Conservation (phyloP, 2,797 vertebrate genomes). For the Phaenicophaeus curvirostris region DNA sequence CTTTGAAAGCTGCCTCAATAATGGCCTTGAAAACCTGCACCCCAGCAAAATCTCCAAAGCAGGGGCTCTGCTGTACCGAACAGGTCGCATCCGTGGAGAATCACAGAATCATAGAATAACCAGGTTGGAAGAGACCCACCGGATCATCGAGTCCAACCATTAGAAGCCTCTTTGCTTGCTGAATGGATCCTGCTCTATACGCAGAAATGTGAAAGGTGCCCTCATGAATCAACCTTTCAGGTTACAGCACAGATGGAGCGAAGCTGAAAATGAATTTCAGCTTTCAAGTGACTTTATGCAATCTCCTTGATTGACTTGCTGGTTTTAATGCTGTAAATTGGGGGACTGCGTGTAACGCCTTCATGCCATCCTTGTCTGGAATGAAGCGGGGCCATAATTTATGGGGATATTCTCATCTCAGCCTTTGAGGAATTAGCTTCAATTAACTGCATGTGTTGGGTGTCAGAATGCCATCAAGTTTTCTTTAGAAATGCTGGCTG, state of each 20-base stretch:
- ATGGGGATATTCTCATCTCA: constrained; percentile 63
- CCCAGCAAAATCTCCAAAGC: background rate
- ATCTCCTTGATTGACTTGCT: constrained; percentile 55
- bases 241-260: background rate
- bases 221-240: constrained; percentile 17
- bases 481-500: constrained; percentile 42
- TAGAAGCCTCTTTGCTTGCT: background rate
- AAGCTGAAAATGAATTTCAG: constrained; percentile 40
- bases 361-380: constrained; percentile 15
- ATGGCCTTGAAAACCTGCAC: background rate
- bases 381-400: constrained; percentile 62
- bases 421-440: constrained; percentile 67
- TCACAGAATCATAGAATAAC: too few species aligned
- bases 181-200: background rate
- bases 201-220: background rate
- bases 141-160: too few species aligned
- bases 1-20: background rate
- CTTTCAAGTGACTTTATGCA: constrained; percentile 37
- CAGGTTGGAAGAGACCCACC: too few species aligned
- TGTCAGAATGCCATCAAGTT: constrained; percentile 59
- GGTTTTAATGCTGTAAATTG: constrained; percentile 28
- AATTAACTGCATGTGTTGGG: constrained; percentile 43
- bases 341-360: constrained; percentile 33
- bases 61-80: background rate
- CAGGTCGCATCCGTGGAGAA: background rate